Base-by-base conservation (phyloP, 2,113 vertebrate species). In the Protomyctophum bolini region DNA sequence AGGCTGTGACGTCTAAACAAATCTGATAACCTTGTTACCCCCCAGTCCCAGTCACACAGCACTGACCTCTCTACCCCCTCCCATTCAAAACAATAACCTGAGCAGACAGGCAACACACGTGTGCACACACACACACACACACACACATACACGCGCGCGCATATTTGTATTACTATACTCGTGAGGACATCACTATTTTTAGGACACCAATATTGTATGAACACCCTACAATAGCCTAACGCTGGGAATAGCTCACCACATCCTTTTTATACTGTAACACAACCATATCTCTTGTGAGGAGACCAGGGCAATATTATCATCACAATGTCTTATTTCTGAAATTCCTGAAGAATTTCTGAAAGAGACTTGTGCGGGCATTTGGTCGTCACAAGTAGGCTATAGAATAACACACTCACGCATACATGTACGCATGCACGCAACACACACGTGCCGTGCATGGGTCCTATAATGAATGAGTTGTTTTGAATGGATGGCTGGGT, bases 1-100 rank as follows among this genome's bases (percentile, higher is more conserved):
- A 85, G 88, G 83, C 72, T 12, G 77, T 83, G 86, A 88, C 83
- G 88, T 89, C 88, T 83, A 91, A 92, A 91, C 90, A 90, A 89
- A 91, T 88, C 88, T 59, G 75, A 90, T 85, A 90, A 89, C 83
- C 89, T 89, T 83, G 85, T 89, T 92, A 88, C 79, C 84, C 82
- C 73, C 49, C 11, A 41, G 33, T 41, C 75, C 51, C n/a, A 87
- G 85, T 84, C 65, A 70, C 84, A 86, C 78, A 76, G 76, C 79
- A 63, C 79, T 52, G 67, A 74, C 77, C 86, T 73, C 76, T 72
- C 70, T 80, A 47, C 55, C 11, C 61, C 70, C 70, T 75, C 46
- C 68, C 68, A 75, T 90, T 85, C 75, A 86, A 83, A 88, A 87
- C 87, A 86, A 88, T 87, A 79, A 79, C 76, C 85, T 86, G 80